Percentiles rank a stretch among this genome's conserved stretches.
phyloP scores from a whole-genome alignment of 2,888 invertebrate species.

The Lampropteryx suffumata region DNA sequence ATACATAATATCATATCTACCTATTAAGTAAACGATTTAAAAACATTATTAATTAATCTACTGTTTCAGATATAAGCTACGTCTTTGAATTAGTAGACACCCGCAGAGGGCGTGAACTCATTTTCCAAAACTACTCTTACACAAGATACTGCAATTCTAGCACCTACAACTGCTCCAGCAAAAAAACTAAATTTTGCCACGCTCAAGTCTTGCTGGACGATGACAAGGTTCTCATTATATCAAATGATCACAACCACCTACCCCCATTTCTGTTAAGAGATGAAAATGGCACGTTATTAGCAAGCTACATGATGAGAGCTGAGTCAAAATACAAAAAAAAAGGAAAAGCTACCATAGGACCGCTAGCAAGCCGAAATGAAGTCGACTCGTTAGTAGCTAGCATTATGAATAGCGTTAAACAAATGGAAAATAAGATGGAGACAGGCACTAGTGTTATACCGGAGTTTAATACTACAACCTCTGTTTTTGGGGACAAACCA shows the following conservation, averaged over 20 bases:
- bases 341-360: conserved; percentile 11
- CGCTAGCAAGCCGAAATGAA: conserved; percentile 4
- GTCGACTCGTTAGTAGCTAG: conserved; percentile 16
- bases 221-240: conserved; percentile 11
- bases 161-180: conserved; percentile 10
- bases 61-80: conserved; percentile 13
- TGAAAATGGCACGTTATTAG: conserved; percentile 8
- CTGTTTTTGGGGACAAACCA: too few relatives aligned
- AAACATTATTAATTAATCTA: background rate
- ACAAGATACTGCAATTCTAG: background rate
- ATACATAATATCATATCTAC: too few relatives aligned
- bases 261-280: conserved; percentile 10
- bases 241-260: conserved; percentile 9
- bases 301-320: background rate
- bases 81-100: conserved; percentile 6
- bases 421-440: conserved; percentile 5
- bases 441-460: background rate
- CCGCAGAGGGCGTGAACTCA: conserved; percentile 10
- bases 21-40: background rate
- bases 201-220: conserved; percentile 11
- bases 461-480: background rate
- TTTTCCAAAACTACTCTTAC: conserved; percentile 17
- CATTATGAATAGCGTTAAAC: conserved; percentile 9
- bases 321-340: background rate
- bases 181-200: conserved; percentile 5